Evolutionary conservation across 2,888 invertebrate species (phyloP).

Genomic region (Steinernema carpocapsae): DNA sequence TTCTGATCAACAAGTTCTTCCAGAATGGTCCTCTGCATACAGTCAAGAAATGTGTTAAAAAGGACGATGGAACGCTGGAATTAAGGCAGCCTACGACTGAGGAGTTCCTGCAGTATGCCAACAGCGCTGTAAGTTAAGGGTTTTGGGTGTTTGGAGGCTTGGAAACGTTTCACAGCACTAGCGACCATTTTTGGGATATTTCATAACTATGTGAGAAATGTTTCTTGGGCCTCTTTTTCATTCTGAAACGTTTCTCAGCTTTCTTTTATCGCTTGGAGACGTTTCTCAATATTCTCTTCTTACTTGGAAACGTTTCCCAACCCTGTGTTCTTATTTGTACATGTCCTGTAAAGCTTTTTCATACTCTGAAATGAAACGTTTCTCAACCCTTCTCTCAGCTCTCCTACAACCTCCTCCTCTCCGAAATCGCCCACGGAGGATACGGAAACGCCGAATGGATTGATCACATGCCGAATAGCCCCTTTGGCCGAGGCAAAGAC

Average conservation of each 20-base stretch:
- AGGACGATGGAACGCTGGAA: slow-evolving; percentile 12
- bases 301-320: too few species aligned
- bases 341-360: too few species aligned
- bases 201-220: too few species aligned
- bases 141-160: too few species aligned
- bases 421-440: slow-evolving; percentile 18
- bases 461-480: background rate
- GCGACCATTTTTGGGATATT: too few species aligned
- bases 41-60: background rate
- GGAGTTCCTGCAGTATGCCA: slow-evolving; percentile 32
- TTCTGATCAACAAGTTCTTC: background rate
- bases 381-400: background rate
- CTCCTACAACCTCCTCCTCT: slow-evolving; percentile 16
- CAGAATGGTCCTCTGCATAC: slow-evolving; percentile 18
- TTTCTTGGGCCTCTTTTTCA: too few species aligned
- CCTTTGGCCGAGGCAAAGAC: background rate
- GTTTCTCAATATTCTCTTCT: too few species aligned
- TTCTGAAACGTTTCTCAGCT: too few species aligned
- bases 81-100: slow-evolving; percentile 1
- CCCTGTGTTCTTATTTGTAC: too few species aligned
- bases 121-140: slow-evolving; percentile 24
- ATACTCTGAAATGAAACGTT: background rate
- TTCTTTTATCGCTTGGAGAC: too few species aligned
- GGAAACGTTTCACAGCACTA: too few species aligned
- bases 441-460: slow-evolving; percentile 28